These are phyloP conservation scores for Stylophora pistillata DNA, from an alignment of 64 coral and sea anemone species.

Conservation along the genomic window DNA sequence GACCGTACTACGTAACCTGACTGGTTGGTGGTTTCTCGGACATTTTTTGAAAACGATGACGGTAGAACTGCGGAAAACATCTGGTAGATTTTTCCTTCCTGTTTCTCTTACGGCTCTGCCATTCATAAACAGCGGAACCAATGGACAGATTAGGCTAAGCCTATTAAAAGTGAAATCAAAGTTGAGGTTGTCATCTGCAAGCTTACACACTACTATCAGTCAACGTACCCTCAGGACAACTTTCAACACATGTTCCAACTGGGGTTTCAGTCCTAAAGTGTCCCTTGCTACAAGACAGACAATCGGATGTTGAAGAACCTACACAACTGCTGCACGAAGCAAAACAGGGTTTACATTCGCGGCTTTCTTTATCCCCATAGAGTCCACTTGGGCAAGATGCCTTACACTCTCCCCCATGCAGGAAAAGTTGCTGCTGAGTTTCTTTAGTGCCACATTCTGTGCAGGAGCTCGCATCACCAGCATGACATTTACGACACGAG, in stretches of 20 bases:
- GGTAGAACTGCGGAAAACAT: no score
- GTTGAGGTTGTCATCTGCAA: background rate
- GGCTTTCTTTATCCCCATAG: slow-evolving; percentile 57
- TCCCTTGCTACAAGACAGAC: slow-evolving; percentile 72
- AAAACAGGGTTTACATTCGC: slow-evolving; percentile 77
- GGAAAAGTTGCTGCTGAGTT: slow-evolving; percentile 10
- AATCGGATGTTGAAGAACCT: slow-evolving; percentile 56
- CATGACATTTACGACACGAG: slow-evolving; percentile 72
- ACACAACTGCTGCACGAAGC: slow-evolving; percentile 72
- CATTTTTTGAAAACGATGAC: no score
- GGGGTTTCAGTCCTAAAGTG: slow-evolving; percentile 39
- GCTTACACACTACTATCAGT: background rate
- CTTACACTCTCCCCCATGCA: slow-evolving; percentile 71
- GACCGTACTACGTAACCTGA: no score
- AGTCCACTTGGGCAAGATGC: slow-evolving; percentile 66
- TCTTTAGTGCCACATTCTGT: slow-evolving; percentile 69
- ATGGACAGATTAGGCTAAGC: no score
- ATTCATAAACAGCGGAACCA: no score
- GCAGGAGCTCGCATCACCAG: slow-evolving; percentile 54
- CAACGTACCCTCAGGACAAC: slow-evolving; percentile 82
- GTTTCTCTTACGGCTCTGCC: no score
- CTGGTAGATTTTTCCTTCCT: no score
- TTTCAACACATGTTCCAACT: slow-evolving; percentile 51
- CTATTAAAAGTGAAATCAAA: no score
- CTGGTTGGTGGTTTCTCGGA: no score